Percentiles rank a stretch among this genome's conserved stretches.
phyloP scores from a whole-genome alignment of 2,797 vertebrate species.

The Phoeniculus purpureus region DNA sequence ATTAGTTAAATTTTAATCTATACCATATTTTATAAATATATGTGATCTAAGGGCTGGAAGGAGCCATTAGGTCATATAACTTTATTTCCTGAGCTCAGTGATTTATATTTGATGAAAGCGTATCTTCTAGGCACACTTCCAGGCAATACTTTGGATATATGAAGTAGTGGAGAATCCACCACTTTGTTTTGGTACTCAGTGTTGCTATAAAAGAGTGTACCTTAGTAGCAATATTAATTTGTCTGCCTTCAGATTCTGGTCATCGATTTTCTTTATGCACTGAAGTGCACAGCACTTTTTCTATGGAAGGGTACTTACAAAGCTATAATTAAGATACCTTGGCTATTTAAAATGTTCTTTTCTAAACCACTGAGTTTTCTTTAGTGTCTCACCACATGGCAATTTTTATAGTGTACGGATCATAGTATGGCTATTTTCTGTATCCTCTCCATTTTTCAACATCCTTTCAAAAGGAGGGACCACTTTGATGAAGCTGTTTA shows the following conservation, averaged over 20 bases:
- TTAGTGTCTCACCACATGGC: background rate
- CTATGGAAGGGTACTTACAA: background rate
- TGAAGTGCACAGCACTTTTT: background rate
- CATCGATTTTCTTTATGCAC: background rate
- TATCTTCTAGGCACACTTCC: constrained; percentile 26
- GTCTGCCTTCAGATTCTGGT: background rate
- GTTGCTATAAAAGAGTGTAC: background rate
- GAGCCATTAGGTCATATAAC: constrained; percentile 1
- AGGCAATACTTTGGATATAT: background rate
- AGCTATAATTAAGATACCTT: background rate
- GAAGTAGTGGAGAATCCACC: background rate
- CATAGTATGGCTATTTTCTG: background rate
- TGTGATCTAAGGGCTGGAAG: constrained; percentile 14
- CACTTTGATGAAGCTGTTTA: background rate
- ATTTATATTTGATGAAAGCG: background rate
- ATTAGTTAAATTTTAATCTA: constrained; percentile 44
- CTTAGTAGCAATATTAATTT: background rate
- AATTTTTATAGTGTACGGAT: background rate
- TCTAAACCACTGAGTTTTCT: background rate
- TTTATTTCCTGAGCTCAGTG: constrained; percentile 53
- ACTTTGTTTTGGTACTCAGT: background rate
- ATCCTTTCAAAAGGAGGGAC: background rate
- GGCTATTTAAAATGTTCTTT: background rate
- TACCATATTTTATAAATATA: constrained; percentile 36
- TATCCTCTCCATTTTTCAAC: background rate